These are phyloP conservation scores for Eptesicus fuscus DNA, from an alignment of 2,113 vertebrate species.

Conservation along the genomic window DNA sequence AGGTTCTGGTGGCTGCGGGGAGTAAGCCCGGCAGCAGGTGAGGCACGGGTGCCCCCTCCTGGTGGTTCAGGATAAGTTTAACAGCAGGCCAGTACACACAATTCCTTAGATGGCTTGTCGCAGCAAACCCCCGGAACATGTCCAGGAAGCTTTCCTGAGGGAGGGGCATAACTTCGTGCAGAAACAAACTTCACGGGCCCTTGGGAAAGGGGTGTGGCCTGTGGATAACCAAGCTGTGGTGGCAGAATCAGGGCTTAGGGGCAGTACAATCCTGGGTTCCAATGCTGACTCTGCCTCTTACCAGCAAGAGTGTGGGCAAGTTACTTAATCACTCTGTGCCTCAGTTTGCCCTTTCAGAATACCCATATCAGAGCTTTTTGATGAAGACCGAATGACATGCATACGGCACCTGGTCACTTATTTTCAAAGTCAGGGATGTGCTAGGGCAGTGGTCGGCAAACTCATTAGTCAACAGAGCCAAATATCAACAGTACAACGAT, in stretches of 20 bases:
- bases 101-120: neutral
- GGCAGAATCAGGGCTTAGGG: neutral
- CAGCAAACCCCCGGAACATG: neutral
- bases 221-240: neutral
- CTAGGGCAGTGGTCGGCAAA: neutral
- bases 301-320: neutral
- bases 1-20: neutral
- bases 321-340: neutral
- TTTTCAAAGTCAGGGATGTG: neutral
- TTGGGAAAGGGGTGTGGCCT: neutral
- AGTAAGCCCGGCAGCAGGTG: neutral
- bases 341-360: neutral
- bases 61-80: neutral
- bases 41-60: constrained; percentile 11
- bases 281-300: neutral
- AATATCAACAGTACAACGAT: no score
- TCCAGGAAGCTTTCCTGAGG: neutral
- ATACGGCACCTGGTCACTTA: neutral
- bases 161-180: neutral
- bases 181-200: neutral
- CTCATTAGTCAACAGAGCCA: no score
- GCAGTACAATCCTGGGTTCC: neutral
- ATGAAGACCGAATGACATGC: neutral
- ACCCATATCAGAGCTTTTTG: neutral
- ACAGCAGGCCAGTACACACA: neutral